Base-by-base conservation (phyloP, 2,888 invertebrate species). In the Escarpia spicata region DNA sequence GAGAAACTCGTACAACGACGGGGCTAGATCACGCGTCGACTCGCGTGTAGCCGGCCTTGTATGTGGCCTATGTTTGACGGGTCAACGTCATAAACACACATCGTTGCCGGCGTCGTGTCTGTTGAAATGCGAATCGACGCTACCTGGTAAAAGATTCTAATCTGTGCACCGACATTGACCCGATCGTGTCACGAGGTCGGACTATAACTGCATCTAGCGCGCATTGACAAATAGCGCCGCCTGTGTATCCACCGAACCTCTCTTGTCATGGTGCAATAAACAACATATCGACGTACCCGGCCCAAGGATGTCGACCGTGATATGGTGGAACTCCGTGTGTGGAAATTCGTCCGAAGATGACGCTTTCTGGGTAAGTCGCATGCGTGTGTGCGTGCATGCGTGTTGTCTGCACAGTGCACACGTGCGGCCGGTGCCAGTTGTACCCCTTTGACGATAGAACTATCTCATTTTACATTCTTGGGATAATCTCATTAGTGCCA, bases 261-360 rank as follows among this genome's bases (percentile, higher is more conserved):
- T 45, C 45, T 15, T 75, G 26, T 26, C 75, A 15, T 52, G 9
- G 15, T 26, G 15, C 0, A 6, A 26, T 75, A 37, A 37, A 37
- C 15, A 19, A 60, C 12, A 3, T 60, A 0, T 15, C 19, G 60
- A 75, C 26, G 19, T 19, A 75, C 26, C 26, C 75, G 75, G 75
- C 19, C 8, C 12, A 12, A 52, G 0, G 26, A 75, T 75, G 26
- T 75, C 75, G 75, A 15, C 75, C 75, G 26, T 75, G 2, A 75
- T 19, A 75, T 75, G 75, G 75, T 75, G 75, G 75, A 75, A 15
- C 75, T 75, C 75, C 75, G 75, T 75, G 75, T 75, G 75, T 75
- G 75, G 75, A 26, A 75, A 75, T 26, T 15, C 75, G 15, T 19
- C 75, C 75, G 75, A 75, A 75, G 75, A 75, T 75, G 52, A 52